Evolutionary conservation across 1,140 invertebrate genomes (phyloP).

Genomic region (Megalopta genalis): DNA sequence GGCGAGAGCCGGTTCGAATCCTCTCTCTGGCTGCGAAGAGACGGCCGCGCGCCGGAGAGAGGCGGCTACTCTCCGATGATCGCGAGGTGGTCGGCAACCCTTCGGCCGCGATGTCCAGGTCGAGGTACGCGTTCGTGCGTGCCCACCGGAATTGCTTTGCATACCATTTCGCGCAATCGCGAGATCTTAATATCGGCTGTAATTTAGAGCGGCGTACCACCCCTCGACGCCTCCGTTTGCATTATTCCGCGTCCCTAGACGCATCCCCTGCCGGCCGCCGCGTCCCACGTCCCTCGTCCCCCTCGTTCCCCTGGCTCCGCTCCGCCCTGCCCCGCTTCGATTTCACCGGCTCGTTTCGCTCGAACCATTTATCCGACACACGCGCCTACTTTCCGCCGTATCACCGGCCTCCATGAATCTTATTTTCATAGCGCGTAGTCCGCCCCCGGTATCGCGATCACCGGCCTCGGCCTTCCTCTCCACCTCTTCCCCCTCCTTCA

Average conservation of each 20-base stretch:
- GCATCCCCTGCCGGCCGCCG: slow-evolving; percentile 2
- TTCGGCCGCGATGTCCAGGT: slow-evolving; percentile 42
- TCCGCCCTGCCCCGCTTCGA: background rate
- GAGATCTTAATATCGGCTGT: slow-evolving; percentile 76
- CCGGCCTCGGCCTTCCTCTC: background rate
- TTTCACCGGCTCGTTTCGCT: slow-evolving; percentile 1
- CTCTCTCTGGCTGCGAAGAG: background rate
- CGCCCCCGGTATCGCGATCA: background rate
- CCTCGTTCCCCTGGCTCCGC: too few relatives aligned
- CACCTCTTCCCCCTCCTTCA: too few relatives aligned
- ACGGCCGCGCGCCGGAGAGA: slow-evolving; percentile 39
- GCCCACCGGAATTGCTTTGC: slow-evolving; percentile 72
- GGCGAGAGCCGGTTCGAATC: background rate
- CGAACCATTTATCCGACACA: background rate
- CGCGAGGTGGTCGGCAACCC: slow-evolving; percentile 15
- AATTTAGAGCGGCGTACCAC: slow-evolving; percentile 64
- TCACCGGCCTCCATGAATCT: slow-evolving; percentile 3
- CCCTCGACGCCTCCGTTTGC: slow-evolving; percentile 36
- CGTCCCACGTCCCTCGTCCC: too few relatives aligned
- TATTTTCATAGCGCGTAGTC: slow-evolving; percentile 3
- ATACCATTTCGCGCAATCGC: slow-evolving; percentile 76
- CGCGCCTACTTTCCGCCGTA: slow-evolving; percentile 5
- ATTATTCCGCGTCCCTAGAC: slow-evolving; percentile 37
- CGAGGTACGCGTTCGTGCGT: slow-evolving; percentile 33
- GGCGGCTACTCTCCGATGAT: slow-evolving; percentile 31